Evolutionary conservation across 2,113 vertebrate species (phyloP), one percentile per base, ranked within the genome.

Genomic region (human): DNA sequence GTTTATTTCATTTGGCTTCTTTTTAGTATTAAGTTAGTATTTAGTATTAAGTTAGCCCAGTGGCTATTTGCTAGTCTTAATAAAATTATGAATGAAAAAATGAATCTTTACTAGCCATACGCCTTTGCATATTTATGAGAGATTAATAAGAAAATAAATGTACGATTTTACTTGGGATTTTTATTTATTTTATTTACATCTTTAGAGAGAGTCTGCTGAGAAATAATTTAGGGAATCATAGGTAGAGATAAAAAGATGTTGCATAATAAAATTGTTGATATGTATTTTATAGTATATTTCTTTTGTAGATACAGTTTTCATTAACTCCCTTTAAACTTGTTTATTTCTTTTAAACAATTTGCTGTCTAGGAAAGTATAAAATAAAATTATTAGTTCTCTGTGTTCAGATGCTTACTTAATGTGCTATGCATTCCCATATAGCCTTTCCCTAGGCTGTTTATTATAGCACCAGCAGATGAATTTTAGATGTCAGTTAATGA

Each of bases 401-500:
- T 73, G 32, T 95, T 89, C 48, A 78, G n/a, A 92, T 32, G 50
- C 61, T 96, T 85, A 89, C 32, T 93, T 91, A 93, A 84, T 92
- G 92, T 96, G 57, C 50, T 90, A 78, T 72, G 50, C 4, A 78
- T 17, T 93, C 35, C 35, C 61, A 94, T 66, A 73, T 35, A 88
- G 35, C 16, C 27, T 97, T 90, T 81, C 87, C n/a, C 2, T 68
- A 90, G 64, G 90, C 68, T 96, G 85, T 95, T 97, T 96, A 78
- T 94, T 97, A 86, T 13, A 68, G n/a, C 18, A 95, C 50, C 3
- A 94, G 64, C 50, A 97, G 83, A 97, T 92, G 75, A 87, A 94
- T 70, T 95, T 97, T 96, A 94, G 75, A 90, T 90, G 81, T 94
- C 93, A 97, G 92, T 95, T 97, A 97, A 98, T 95, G 87, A 96